Conservation (phyloP, 2,797 vertebrate species). For the Pangasius djambal region DNA sequence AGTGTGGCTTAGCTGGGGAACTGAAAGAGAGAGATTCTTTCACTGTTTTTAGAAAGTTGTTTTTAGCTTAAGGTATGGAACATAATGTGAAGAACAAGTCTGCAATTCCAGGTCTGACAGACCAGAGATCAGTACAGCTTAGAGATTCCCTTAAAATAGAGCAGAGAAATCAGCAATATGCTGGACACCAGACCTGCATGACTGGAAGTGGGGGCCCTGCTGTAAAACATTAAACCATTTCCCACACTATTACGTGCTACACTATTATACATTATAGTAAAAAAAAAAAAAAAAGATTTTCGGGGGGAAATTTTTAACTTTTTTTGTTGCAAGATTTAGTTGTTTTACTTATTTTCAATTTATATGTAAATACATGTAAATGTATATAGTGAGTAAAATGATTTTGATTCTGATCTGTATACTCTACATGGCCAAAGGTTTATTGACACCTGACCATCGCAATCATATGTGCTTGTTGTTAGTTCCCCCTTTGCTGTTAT, state of each 20-base stretch:
- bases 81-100: neutral
- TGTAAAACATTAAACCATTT: slow-evolving; percentile 14
- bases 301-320: neutral
- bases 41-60: neutral
- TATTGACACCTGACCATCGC: neutral
- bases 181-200: neutral
- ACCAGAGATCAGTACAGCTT: neutral
- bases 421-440: neutral
- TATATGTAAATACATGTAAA: neutral
- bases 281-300: neutral
- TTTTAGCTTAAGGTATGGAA: neutral
- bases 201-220: neutral
- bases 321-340: neutral
- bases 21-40: neutral
- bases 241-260: neutral
- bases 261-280: neutral
- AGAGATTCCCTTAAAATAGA: neutral
- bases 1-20: slow-evolving; percentile 16
- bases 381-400: too few relatives aligned
- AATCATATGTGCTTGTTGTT: neutral
- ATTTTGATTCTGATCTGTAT: neutral
- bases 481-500: neutral
- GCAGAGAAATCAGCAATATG: neutral
- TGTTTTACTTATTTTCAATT: neutral
- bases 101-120: too few relatives aligned